Base-by-base conservation (phyloP, 2,888 invertebrate species). In the Torymus texanus region DNA sequence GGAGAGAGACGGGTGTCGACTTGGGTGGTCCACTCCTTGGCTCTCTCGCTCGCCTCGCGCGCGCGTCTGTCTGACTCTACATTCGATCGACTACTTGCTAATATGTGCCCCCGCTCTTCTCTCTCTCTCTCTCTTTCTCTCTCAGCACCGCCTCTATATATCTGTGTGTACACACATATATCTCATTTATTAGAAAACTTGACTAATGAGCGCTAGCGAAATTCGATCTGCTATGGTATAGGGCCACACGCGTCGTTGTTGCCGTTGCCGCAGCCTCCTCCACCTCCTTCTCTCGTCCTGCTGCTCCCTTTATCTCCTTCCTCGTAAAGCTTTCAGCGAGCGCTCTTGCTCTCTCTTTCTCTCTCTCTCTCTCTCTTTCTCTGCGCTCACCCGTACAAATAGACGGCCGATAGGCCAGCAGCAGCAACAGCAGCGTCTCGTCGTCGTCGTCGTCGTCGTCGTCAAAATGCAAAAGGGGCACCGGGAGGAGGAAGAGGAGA, bases 71-170 rank as follows among this genome's bases (percentile, higher is more conserved):
- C 63, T 74, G 74, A 59, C 75, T 79, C 65, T 66, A 87, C 87
- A 88, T 88, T 88, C 87, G 86, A 88, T 88, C 86, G 86, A 86
- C 88, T 88, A 88, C 88, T 88, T 87, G 86, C 87, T 88, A 88
- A 88, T 87, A 86, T 86, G 75, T 86, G 75, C 21, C 29, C 10
- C 29, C 56, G 10, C 51, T 59, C 61, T 18, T 21, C 21, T 21
- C 21, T 21, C 21, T 21, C 21, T 21, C 21, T 21, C 21, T 21
- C 21, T 21, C 21, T 21, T 21, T 21, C 21, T 21, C 16, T 12
- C n/a, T n/a, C 18, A 13, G 21, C 21, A 5, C 29, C 29, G 29
- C 29, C 41, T 41, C 41, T 41, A 41, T 41, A 41, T 41, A 41
- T 29, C 21, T 53, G 68, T 18, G 21, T 29, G 21, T 24, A 56